These are phyloP conservation scores for Mechanitis messenoides DNA, from an alignment of 2,888 invertebrate species.

Conservation along the genomic window DNA sequence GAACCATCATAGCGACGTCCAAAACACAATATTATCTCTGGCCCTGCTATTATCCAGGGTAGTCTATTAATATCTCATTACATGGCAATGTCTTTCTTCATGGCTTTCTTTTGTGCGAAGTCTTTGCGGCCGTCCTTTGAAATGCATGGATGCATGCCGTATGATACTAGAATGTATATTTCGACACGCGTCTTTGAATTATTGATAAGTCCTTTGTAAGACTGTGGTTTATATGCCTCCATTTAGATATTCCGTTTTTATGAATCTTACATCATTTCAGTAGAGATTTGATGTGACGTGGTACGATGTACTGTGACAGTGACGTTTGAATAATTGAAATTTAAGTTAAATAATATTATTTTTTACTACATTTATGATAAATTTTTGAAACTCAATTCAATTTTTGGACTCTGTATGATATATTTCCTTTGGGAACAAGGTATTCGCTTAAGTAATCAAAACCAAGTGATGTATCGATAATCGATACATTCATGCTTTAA, in stretches of 20 bases:
- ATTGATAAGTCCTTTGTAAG: constrained; percentile 14
- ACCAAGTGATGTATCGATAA: constrained; percentile 11
- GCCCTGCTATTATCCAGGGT: constrained; percentile 3
- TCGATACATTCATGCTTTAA: constrained; percentile 12
- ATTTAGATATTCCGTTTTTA: constrained; percentile 8
- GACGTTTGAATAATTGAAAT: too few relatives aligned
- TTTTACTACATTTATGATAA: too few relatives aligned
- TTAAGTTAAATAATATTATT: too few relatives aligned
- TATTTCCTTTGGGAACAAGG: not conserved
- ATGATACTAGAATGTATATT: constrained; percentile 14
- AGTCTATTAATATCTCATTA: constrained; percentile 27
- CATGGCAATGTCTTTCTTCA: constrained; percentile 12
- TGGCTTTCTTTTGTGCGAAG: constrained; percentile 20
- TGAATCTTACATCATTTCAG: not conserved
- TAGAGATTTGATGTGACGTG: not conserved
- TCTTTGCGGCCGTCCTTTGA: constrained; percentile 17
- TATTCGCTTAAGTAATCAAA: constrained; percentile 7
- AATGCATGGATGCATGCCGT: constrained; percentile 14
- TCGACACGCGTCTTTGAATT: constrained; percentile 14
- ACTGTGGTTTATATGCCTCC: not conserved
- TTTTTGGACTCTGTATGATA: not conserved
- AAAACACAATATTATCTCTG: not conserved
- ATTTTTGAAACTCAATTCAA: too few relatives aligned
- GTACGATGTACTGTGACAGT: not conserved
- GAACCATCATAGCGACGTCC: too few relatives aligned